A percentile compares a stretch with the other conserved stretches of the same genome.
Evolutionary conservation across 2,888 invertebrate species (phyloP).

Genomic region (Lumbricus terrestris): DNA sequence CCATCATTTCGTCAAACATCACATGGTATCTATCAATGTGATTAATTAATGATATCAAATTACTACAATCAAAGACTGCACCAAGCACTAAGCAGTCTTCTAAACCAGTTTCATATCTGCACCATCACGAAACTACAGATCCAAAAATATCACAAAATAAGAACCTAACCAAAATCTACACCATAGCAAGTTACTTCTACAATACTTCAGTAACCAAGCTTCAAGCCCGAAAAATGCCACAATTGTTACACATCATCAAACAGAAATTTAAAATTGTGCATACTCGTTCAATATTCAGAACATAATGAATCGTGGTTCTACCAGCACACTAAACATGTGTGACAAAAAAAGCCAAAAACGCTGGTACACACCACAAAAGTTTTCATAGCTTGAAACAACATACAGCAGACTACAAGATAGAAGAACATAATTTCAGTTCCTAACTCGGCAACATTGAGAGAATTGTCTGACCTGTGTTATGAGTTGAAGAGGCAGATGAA

Average conservation of each 20-base stretch:
- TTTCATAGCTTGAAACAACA: neutral
- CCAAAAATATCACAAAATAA: neutral
- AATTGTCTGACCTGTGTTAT: constrained; percentile 49
- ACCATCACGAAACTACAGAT: neutral
- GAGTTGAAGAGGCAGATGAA: constrained; percentile 56
- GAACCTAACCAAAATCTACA: neutral
- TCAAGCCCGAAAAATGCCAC: neutral
- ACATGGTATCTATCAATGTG: too few relatives aligned
- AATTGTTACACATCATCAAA: neutral
- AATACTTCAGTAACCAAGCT: neutral
- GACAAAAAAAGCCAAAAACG: neutral
- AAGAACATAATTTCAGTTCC: neutral
- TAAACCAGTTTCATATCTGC: neutral
- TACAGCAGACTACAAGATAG: neutral
- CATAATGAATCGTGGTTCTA: neutral
- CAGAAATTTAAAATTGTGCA: neutral
- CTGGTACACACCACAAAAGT: neutral
- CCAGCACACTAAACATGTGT: neutral
- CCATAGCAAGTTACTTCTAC: neutral
- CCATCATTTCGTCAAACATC: too few relatives aligned
- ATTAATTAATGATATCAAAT: too few relatives aligned
- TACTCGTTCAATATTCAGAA: neutral
- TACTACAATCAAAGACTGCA: too few relatives aligned
- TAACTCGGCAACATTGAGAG: neutral
- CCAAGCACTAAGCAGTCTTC: neutral